A percentile compares a stretch with the other conserved stretches of the same genome.
Conservation (phyloP, 2,888 invertebrate genomes). For the Bruchidius siliquastri region DNA sequence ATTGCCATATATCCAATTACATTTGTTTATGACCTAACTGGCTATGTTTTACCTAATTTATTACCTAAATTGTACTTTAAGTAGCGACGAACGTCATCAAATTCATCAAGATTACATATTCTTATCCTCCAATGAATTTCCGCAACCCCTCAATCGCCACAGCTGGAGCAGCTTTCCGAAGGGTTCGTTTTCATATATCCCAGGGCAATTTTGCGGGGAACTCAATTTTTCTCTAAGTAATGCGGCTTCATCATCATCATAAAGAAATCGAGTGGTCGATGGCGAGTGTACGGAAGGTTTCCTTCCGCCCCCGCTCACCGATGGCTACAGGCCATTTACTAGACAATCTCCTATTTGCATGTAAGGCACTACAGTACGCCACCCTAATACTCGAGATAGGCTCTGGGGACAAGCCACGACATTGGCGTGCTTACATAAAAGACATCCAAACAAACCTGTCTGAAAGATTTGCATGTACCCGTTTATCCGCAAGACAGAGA, state of each 20-base stretch:
- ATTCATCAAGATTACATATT: too few relatives aligned
- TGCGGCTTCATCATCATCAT: conserved; percentile 35
- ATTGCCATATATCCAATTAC: too few relatives aligned
- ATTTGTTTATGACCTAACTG: too few relatives aligned
- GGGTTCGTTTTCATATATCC: neutral
- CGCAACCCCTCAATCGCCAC: neutral
- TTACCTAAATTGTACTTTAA: too few relatives aligned
- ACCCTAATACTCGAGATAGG: neutral
- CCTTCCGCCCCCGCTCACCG: neutral
- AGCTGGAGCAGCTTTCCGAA: neutral
- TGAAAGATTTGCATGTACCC: too few relatives aligned
- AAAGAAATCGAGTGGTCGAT: conserved; percentile 27
- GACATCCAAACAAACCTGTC: conserved; percentile 5
- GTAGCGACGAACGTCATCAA: too few relatives aligned
- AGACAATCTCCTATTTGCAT: conserved; percentile 39
- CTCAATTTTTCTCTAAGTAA: conserved; percentile 27
- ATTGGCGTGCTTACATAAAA: neutral
- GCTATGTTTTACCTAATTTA: too few relatives aligned
- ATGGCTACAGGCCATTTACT: conserved; percentile 20
- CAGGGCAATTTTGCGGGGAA: conserved; percentile 9
- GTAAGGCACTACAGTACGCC: conserved; percentile 23
- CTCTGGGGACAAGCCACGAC: neutral
- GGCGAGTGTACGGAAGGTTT: neutral
- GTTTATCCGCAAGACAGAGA: too few relatives aligned
- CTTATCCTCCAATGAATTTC: too few relatives aligned